Percentiles rank a stretch among this genome's conserved stretches.
phyloP scores from a whole-genome alignment of 2,113 vertebrate genomes.

The Ursus arctos region DNA sequence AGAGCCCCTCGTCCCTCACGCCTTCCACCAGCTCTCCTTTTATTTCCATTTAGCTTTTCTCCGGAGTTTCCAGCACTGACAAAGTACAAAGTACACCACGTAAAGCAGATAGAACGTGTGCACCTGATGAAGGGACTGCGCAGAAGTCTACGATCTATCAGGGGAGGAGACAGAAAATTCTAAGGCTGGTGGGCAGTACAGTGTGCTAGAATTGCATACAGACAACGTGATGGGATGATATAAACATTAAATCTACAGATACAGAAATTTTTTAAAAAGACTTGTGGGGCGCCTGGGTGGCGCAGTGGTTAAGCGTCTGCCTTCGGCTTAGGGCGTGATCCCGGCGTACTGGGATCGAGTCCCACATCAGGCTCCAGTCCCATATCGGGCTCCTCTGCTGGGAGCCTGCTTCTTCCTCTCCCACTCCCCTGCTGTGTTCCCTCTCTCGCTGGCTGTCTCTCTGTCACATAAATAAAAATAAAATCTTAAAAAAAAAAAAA shows the following conservation, averaged over 20 bases:
- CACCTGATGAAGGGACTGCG: neutral
- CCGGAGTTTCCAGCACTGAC: neutral
- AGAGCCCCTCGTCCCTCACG: fast-evolving
- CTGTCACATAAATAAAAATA: no score
- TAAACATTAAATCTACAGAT: neutral
- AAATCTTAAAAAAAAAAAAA: no score
- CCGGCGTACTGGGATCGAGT: no score
- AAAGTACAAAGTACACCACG: neutral
- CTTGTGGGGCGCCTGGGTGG: no score
- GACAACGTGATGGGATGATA: neutral
- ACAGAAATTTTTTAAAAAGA: neutral
- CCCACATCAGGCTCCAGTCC: no score
- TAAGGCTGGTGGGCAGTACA: neutral
- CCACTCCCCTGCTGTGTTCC: no score
- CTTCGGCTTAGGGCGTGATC: no score
- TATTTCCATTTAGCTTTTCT: neutral
- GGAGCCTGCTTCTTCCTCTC: no score
- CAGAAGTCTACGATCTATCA: neutral
- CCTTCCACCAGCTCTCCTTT: neutral
- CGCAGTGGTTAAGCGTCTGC: no score
- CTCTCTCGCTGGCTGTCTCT: no score
- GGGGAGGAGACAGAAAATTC: neutral
- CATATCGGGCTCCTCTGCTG: no score
- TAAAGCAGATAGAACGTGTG: no score
- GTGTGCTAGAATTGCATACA: neutral